Percentiles rank a stretch among this genome's conserved stretches.
Evolutionary conservation across 2,113 vertebrate species (phyloP).

Genomic region (Melozone crissalis): DNA sequence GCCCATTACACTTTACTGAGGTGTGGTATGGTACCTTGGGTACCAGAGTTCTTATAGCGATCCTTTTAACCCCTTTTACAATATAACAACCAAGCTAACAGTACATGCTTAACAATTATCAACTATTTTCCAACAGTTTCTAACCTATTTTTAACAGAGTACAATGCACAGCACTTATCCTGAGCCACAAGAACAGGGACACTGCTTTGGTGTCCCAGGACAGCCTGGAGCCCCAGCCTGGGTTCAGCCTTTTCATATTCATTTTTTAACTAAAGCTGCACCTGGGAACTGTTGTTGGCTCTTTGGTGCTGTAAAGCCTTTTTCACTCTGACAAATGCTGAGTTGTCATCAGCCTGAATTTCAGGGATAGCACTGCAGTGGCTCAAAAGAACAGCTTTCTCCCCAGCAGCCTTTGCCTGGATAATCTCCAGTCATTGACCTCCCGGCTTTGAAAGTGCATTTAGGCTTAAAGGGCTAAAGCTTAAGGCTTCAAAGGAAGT

Average conservation of each 20-base stretch:
- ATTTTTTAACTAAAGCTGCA: not conserved
- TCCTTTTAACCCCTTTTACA: no score
- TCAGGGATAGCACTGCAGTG: not conserved
- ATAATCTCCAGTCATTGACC: constrained; percentile 37
- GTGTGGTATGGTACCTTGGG: no score
- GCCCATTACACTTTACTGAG: no score
- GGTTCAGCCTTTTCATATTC: not conserved
- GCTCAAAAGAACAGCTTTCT: not conserved
- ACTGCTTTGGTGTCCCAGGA: not conserved
- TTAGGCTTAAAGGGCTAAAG: constrained; percentile 33
- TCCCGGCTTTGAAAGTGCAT: not conserved
- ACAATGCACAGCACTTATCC: not conserved
- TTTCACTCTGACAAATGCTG: not conserved
- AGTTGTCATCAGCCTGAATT: not conserved
- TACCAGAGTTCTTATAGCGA: no score
- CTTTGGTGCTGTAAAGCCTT: not conserved
- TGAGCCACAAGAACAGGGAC: not conserved
- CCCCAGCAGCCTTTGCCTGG: not conserved
- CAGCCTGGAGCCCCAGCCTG: not conserved
- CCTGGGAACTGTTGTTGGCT: not conserved
- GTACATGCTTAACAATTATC: no score
- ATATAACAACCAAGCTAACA: no score
- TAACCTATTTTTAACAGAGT: not conserved
- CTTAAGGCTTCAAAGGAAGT: not conserved
- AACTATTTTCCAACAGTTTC: no score